These are phyloP conservation scores for Zaprionus camerounensis DNA, from an alignment of 1,140 invertebrate genomes.

Conservation along the genomic window DNA sequence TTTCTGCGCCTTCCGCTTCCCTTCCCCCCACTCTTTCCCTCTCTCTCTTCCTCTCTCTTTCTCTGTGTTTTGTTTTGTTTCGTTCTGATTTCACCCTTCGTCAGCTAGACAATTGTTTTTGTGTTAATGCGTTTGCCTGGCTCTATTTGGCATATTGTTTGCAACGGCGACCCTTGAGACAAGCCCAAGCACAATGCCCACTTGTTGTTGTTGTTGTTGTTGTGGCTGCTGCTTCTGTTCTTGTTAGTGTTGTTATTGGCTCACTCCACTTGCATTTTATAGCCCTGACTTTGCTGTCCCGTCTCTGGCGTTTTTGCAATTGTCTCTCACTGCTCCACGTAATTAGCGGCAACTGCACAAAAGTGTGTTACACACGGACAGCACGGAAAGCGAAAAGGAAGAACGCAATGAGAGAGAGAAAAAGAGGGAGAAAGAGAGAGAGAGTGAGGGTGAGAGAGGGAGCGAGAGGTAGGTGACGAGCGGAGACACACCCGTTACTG, in stretches of 20 bases:
- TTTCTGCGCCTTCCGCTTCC: conserved; percentile 1
- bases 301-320: conserved; percentile 33
- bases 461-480: not conserved
- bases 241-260: conserved; percentile 26
- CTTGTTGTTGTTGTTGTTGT: conserved; percentile 26
- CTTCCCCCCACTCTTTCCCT: not conserved
- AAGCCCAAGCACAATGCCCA: conserved; percentile 26
- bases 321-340: conserved; percentile 39
- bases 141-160: conserved; percentile 47
- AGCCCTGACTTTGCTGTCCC: conserved; percentile 25
- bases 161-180: conserved; percentile 46
- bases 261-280: conserved; percentile 27
- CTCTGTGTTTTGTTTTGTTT: conserved; percentile 45
- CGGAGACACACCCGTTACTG: conserved; percentile 27
- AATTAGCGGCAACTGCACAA: conserved; percentile 65
- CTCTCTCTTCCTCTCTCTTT: not conserved
- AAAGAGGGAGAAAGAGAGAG: too few relatives aligned
- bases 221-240: conserved; percentile 24
- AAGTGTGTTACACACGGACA: conserved; percentile 17
- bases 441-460: not conserved
- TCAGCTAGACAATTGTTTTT: conserved; percentile 50
- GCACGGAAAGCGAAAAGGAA: not conserved
- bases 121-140: conserved; percentile 44
- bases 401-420: not conserved
- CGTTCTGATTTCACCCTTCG: conserved; percentile 50